A percentile compares a stretch with the other conserved stretches of the same genome.
phyloP scores from a whole-genome alignment of 2,113 vertebrate genomes.

The Cyanoderma ruficeps region DNA sequence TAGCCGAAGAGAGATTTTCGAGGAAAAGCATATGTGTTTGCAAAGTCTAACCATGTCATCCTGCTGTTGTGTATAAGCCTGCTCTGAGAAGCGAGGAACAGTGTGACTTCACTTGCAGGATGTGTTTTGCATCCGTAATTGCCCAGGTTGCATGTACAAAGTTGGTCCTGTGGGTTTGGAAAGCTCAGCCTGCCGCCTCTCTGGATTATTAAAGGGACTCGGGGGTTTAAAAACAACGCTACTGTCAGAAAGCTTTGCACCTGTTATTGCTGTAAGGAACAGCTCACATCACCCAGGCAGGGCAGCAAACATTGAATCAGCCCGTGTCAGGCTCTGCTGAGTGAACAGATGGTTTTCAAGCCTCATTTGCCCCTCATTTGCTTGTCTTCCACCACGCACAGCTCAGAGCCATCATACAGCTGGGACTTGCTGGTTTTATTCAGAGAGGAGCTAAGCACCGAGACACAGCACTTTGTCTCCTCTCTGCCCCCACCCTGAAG shows the following conservation, averaged over 20 bases:
- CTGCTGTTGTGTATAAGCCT: background rate
- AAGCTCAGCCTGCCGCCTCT: background rate
- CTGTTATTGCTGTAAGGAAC: background rate
- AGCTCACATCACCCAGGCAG: background rate
- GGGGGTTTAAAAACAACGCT: background rate
- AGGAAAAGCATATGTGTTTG: background rate
- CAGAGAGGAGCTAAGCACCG: background rate
- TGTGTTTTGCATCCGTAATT: background rate
- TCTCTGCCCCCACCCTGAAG: background rate
- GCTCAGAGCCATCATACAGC: background rate
- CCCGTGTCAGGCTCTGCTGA: background rate
- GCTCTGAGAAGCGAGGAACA: background rate
- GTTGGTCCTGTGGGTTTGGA: background rate
- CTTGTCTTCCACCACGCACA: background rate
- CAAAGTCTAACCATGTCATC: background rate
- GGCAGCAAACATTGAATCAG: background rate
- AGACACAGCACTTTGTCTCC: background rate
- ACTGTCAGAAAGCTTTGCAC: background rate
- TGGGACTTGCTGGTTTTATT: background rate
- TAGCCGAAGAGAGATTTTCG: background rate
- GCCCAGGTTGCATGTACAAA: background rate
- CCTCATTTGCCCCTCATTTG: constrained; percentile 3
- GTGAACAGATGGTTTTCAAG: constrained; percentile 38
- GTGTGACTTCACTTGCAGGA: fast-evolving
- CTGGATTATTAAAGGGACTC: background rate